These are phyloP conservation scores for Aphelocoma californica DNA, from an alignment of 2,797 vertebrate genomes.

Conservation along the genomic window DNA sequence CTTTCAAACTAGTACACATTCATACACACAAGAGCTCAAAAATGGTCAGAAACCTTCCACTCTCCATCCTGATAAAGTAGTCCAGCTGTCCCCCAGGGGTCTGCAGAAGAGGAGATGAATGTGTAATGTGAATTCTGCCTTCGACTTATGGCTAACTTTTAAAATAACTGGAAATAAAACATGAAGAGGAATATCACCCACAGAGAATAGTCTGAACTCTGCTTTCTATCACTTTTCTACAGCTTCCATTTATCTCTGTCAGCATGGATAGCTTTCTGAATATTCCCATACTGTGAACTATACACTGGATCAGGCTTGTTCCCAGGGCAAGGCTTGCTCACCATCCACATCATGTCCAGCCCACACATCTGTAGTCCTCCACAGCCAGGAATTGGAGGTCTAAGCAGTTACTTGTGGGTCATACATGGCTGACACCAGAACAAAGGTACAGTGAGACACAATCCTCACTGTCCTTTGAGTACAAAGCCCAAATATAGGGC, in stretches of 20 bases:
- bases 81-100: neutral
- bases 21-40: neutral
- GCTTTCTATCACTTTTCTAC: slow-evolving; percentile 26
- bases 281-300: neutral
- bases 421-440: neutral
- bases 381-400: neutral
- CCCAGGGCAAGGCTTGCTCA: neutral
- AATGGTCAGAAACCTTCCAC: neutral
- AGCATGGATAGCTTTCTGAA: neutral
- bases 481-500: neutral
- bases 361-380: neutral
- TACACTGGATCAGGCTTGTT: neutral
- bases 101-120: slow-evolving; percentile 9
- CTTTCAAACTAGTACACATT: neutral
- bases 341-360: fast-evolving
- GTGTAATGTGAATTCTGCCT: slow-evolving; percentile 9
- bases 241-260: slow-evolving; percentile 32
- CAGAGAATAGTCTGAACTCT: slow-evolving; percentile 1
- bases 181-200: slow-evolving; percentile 30
- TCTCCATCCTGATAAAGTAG: slow-evolving; percentile 17
- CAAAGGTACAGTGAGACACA: neutral
- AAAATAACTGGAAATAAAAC: slow-evolving; percentile 63
- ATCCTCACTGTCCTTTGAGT: neutral
- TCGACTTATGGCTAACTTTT: slow-evolving; percentile 48
- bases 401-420: neutral